phyloP scores from a whole-genome alignment of 2,797 vertebrate genomes.

The Capromys pilorides region DNA sequence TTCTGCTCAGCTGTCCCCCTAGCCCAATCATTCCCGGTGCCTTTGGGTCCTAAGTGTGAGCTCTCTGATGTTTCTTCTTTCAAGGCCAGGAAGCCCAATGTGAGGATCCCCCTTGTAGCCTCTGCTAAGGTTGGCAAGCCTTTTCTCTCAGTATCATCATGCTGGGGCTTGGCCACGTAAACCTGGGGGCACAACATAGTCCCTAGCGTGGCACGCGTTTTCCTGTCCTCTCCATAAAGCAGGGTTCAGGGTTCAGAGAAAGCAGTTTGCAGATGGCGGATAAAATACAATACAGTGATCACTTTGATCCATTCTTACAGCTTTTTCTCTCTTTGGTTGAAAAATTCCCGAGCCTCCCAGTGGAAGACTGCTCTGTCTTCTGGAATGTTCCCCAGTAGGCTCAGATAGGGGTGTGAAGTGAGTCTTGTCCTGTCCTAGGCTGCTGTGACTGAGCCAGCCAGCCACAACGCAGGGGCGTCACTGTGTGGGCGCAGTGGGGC shows the following conservation, averaged over 20 bases:
- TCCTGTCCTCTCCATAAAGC: neutral
- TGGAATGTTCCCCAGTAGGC: neutral
- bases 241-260: neutral
- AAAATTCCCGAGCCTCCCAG: neutral
- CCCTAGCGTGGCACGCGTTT: neutral
- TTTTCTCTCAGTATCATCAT: no score
- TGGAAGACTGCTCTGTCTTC: neutral
- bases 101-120: fast-evolving
- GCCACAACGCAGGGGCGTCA: neutral
- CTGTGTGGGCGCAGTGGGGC: neutral
- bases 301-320: neutral
- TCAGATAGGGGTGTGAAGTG: neutral
- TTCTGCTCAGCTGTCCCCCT: no score
- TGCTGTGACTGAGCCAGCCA: neutral
- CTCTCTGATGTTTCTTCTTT: neutral
- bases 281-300: neutral
- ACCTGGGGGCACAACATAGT: neutral
- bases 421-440: neutral
- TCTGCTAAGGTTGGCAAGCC: neutral
- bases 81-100: neutral
- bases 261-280: neutral
- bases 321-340: neutral
- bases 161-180: neutral
- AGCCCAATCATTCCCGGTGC: neutral
- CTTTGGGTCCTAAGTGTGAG: no score